These are phyloP conservation scores for Cydia pomonella DNA, from an alignment of 1,140 invertebrate species.

Conservation along the genomic window DNA sequence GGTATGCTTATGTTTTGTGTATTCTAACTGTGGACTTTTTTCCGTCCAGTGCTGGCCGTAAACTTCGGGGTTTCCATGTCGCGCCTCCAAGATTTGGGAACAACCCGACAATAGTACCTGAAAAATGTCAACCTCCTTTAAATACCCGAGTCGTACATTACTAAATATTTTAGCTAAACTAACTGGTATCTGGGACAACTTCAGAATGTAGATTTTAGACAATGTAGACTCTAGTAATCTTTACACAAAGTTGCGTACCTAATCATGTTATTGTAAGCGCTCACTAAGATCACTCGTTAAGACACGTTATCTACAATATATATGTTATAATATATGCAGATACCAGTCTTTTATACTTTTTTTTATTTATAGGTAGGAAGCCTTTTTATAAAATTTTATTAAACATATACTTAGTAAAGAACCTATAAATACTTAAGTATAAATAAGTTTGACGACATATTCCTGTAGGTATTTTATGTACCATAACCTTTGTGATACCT, in stretches of 20 bases:
- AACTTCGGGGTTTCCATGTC: slow-evolving; percentile 25
- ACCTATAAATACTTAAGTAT: too few species aligned
- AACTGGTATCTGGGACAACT: not conserved
- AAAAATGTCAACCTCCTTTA: not conserved
- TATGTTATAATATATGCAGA: too few species aligned
- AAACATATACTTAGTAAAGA: too few species aligned
- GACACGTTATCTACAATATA: too few species aligned
- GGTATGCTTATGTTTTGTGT: not conserved
- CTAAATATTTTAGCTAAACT: not conserved
- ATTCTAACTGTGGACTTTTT: slow-evolving; percentile 54
- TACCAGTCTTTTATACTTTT: too few species aligned
- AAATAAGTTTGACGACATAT: too few species aligned
- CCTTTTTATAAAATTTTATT: too few species aligned
- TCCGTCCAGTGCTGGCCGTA: slow-evolving; percentile 75
- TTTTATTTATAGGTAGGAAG: too few species aligned
- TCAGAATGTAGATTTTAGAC: not conserved
- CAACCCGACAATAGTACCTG: not conserved
- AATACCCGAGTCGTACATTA: not conserved
- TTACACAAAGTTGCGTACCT: not conserved
- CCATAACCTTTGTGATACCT: not conserved
- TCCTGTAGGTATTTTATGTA: not conserved
- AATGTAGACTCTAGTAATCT: not conserved
- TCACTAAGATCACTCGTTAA: too few species aligned
- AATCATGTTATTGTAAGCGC: too few species aligned
- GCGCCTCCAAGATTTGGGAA: slow-evolving; percentile 12